Evolutionary conservation across 2,888 invertebrate species (phyloP).

Genomic region (Maniola hyperantus): DNA sequence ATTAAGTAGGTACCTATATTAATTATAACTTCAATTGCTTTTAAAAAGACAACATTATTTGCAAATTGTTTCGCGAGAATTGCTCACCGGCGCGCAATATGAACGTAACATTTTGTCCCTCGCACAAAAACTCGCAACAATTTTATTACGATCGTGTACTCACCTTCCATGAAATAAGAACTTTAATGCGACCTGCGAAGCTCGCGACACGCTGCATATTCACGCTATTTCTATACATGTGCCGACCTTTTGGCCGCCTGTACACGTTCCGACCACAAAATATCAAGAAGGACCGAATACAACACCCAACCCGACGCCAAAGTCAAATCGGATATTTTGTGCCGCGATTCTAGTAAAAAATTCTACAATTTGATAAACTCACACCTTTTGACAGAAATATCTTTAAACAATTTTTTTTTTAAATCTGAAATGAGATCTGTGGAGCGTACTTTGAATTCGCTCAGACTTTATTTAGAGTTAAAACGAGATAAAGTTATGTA

Average conservation of each 20-base stretch:
- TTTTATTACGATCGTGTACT: slow-evolving; percentile 24
- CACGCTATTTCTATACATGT: background rate
- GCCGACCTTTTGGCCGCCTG: background rate
- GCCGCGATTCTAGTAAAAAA: too few species aligned
- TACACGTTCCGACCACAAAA: background rate
- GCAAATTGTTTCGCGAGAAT: background rate
- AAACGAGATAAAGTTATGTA: too few species aligned
- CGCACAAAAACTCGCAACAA: slow-evolving; percentile 25
- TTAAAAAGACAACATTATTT: background rate
- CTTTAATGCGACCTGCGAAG: slow-evolving; percentile 25
- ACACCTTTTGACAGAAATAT: too few species aligned
- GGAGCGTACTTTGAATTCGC: too few species aligned
- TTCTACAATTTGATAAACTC: too few species aligned
- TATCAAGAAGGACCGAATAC: too few species aligned
- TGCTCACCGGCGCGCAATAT: background rate
- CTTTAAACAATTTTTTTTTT: too few species aligned
- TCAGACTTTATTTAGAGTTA: too few species aligned
- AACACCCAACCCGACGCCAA: background rate
- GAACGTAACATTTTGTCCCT: slow-evolving; percentile 20
- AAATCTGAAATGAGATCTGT: too few species aligned
- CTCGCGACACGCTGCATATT: slow-evolving; percentile 1
- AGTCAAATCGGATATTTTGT: background rate
- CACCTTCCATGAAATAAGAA: slow-evolving; percentile 20
- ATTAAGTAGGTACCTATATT: too few species aligned
- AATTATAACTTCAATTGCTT: too few species aligned